Evolutionary conservation across 2,888 invertebrate species (phyloP).

Genomic region (Drosophila dives): DNA sequence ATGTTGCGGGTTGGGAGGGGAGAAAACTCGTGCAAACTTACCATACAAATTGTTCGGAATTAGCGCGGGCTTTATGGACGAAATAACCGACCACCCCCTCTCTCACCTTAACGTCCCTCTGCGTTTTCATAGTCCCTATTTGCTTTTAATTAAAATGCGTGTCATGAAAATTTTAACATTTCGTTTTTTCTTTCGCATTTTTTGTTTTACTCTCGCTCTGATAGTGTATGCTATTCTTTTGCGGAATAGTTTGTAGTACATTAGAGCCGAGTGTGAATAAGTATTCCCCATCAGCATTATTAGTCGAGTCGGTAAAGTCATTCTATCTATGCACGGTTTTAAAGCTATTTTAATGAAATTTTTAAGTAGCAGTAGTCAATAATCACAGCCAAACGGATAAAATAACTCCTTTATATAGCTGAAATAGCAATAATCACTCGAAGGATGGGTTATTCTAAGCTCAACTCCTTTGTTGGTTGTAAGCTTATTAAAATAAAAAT

Average conservation of each 20-base stretch:
- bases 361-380: background rate
- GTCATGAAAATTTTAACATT: slow-evolving; percentile 62
- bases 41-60: slow-evolving; percentile 70
- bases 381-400: background rate
- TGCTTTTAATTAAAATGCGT: slow-evolving; percentile 80
- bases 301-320: background rate
- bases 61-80: slow-evolving; percentile 50
- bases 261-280: background rate
- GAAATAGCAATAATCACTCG: background rate
- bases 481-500: background rate
- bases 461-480: background rate
- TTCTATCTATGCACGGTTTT: background rate
- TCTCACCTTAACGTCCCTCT: background rate
- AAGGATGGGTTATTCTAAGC: background rate
- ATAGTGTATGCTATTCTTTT: background rate
- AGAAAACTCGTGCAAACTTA: slow-evolving; percentile 47
- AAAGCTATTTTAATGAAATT: background rate
- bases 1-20: background rate
- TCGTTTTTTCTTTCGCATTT: slow-evolving; percentile 20
- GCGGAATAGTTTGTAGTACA: background rate
- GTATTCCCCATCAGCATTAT: background rate
- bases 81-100: background rate
- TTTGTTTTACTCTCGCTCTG: slow-evolving; percentile 6
- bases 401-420: background rate
- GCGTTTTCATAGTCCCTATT: slow-evolving; percentile 56